A percentile compares a stretch with the other conserved stretches of the same genome.
phyloP scores from a whole-genome alignment of 2,888 invertebrate species.

The Quadroppia sp. region DNA sequence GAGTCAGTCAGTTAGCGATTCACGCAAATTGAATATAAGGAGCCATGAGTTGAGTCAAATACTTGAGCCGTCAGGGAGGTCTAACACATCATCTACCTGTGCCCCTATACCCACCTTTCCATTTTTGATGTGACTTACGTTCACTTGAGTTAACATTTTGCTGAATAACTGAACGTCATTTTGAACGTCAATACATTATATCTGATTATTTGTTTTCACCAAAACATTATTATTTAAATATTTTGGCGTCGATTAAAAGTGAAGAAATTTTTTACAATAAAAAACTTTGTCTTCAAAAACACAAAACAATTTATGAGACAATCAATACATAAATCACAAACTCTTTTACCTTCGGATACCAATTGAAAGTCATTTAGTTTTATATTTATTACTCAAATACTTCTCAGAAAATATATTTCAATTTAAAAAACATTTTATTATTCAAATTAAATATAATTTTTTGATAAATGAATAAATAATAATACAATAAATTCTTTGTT shows the following conservation, averaged over 20 bases:
- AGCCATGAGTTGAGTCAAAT: not conserved
- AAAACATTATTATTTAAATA: not conserved
- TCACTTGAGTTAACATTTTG: not conserved
- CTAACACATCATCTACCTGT: conserved; percentile 29
- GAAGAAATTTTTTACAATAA: not conserved
- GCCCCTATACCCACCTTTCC: conserved; percentile 14
- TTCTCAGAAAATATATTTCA: not conserved
- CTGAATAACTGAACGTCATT: not conserved
- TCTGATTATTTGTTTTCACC: not conserved
- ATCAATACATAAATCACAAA: conserved; percentile 12
- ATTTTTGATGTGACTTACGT: conserved; percentile 26
- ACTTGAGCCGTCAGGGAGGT: conserved; percentile 22
- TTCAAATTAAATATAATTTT: not conserved
- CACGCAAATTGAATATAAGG: conserved; percentile 20
- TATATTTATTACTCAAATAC: not conserved
- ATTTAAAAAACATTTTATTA: not conserved
- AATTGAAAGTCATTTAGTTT: not conserved
- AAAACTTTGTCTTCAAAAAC: not conserved
- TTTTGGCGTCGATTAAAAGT: conserved; percentile 20
- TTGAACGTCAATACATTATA: not conserved
- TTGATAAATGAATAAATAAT: too few species aligned
- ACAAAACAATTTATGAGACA: not conserved
- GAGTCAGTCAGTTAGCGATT: conserved; percentile 22
- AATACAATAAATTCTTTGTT: too few species aligned
- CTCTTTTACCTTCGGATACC: not conserved